Percentiles rank a stretch among this genome's conserved stretches.
These are phyloP conservation scores for Morone saxatilis DNA, from an alignment of 2,113 vertebrate species.

Conservation along the genomic window DNA sequence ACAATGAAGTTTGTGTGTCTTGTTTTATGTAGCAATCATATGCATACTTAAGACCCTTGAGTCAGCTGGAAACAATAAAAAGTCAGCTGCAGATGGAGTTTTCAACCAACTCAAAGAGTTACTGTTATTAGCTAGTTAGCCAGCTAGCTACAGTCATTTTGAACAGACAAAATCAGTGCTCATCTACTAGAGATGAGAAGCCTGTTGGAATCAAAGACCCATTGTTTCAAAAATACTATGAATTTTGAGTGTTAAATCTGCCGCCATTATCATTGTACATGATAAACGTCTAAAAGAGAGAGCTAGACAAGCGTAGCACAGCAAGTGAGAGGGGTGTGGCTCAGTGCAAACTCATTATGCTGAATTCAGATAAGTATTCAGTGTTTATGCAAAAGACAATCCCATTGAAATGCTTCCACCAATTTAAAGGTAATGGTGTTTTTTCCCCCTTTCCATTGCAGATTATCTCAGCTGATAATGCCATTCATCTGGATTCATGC, in stretches of 20 bases:
- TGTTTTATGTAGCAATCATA: not conserved
- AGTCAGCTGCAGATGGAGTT: not conserved
- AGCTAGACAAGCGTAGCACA: not conserved
- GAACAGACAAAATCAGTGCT: not conserved
- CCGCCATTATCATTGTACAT: not conserved
- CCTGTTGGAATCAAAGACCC: too few species aligned
- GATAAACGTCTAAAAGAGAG: not conserved
- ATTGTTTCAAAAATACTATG: too few species aligned
- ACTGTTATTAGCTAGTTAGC: too few species aligned
- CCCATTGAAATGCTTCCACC: not conserved
- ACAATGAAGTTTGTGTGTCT: not conserved
- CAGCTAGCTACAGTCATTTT: not conserved
- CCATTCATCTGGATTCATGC: slow-evolving; percentile 53
- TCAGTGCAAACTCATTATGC: not conserved
- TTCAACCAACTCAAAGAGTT: not conserved
- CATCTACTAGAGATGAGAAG: not conserved
- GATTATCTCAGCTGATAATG: slow-evolving; percentile 34
- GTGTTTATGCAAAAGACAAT: not conserved
- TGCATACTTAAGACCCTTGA: not conserved
- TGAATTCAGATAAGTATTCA: not conserved
- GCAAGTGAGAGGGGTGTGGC: not conserved
- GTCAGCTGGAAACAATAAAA: not conserved
- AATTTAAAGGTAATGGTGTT: not conserved
- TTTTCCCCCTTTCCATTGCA: not conserved
- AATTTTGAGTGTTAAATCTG: not conserved